Evolutionary conservation across 1,140 invertebrate genomes (phyloP).

Genomic region (Atta texana): DNA sequence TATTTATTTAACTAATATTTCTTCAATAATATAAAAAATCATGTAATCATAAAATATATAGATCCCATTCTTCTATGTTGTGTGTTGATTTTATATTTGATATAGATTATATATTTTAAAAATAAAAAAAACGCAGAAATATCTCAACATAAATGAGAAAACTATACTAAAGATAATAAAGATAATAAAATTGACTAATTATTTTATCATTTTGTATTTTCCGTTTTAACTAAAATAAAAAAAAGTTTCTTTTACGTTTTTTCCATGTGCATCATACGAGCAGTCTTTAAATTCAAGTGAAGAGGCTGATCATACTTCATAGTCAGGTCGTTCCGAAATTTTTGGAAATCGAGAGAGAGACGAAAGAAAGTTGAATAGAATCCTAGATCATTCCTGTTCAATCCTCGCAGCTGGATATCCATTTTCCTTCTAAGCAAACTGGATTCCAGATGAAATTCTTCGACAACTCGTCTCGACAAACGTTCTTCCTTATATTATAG

Average conservation of each 20-base stretch:
- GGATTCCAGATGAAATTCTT: constrained; percentile 70
- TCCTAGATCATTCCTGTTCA: constrained; percentile 78
- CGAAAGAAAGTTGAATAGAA: constrained; percentile 73
- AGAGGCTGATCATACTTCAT: constrained; percentile 22
- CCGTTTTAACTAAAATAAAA: neutral
- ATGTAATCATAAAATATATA: neutral
- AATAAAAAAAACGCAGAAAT: neutral
- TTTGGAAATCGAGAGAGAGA: constrained; percentile 72
- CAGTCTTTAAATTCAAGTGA: neutral
- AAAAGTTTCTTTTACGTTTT: neutral
- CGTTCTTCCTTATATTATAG: constrained; percentile 51
- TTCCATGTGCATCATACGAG: neutral
- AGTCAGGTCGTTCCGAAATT: constrained; percentile 68
- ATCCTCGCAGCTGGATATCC: constrained; percentile 81
- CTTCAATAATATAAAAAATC: neutral
- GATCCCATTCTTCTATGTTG: neutral
- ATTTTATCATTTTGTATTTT: neutral
- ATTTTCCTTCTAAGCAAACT: constrained; percentile 74
- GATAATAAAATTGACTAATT: neutral
- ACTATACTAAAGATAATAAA: neutral
- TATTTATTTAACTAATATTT: constrained; percentile 18
- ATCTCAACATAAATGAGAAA: neutral
- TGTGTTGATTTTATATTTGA: neutral
- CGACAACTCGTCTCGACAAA: constrained; percentile 73
- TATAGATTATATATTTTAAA: too few relatives aligned